Percentiles rank a stretch among this genome's conserved stretches.
Conservation (phyloP, 2,888 invertebrate genomes). For the Podabrus alpinus region DNA sequence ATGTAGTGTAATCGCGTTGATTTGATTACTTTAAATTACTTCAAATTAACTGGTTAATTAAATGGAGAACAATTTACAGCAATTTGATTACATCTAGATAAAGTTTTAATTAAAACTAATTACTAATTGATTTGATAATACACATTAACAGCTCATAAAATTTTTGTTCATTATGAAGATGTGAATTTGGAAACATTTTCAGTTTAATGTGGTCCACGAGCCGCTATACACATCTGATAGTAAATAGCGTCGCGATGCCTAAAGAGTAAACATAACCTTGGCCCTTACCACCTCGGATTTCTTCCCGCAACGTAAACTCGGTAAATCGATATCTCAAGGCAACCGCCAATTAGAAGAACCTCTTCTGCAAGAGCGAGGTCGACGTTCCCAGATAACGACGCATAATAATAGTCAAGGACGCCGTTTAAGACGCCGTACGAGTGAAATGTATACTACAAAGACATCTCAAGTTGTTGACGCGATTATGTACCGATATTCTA, state of each 20-base stretch:
- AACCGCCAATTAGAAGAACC: constrained; percentile 10
- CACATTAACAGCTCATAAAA: background rate
- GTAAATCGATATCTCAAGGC: constrained; percentile 21
- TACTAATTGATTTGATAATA: background rate
- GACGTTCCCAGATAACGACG: constrained; percentile 7
- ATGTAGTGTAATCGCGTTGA: background rate
- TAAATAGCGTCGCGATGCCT: constrained; percentile 16
- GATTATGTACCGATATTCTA: too few species aligned
- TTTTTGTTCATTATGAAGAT: background rate
- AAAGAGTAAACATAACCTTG: constrained; percentile 14
- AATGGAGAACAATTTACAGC: background rate
- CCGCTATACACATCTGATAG: background rate
- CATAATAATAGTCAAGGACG: background rate
- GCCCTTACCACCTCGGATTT: constrained; percentile 6
- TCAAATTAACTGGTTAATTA: background rate
- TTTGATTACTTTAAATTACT: background rate
- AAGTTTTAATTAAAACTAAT: background rate
- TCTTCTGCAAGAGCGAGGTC: constrained; percentile 21
- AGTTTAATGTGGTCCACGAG: background rate
- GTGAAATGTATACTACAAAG: background rate
- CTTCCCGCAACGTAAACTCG: constrained; percentile 8
- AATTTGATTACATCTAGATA: background rate
- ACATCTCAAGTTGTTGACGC: background rate
- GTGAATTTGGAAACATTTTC: background rate
- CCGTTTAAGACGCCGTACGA: background rate